Conservation (phyloP, 2,888 invertebrate genomes). For the Mycalesis mineus region DNA sequence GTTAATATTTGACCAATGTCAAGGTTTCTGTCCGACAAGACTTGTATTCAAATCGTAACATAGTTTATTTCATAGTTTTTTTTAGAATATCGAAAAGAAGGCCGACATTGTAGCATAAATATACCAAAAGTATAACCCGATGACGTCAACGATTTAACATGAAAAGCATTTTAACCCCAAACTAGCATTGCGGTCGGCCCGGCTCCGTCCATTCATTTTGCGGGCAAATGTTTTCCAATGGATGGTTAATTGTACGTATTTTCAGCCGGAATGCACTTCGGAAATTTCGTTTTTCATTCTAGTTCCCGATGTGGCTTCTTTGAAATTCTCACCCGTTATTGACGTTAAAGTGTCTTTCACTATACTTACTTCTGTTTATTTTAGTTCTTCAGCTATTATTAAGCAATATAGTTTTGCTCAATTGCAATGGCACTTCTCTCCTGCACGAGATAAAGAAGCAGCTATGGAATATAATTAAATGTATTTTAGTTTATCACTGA, state of each 20-base stretch:
- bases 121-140: slow-evolving; percentile 9
- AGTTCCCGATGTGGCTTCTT: background rate
- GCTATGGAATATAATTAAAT: too few relatives aligned
- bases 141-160: slow-evolving; percentile 41
- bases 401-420: background rate
- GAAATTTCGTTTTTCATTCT: slow-evolving; percentile 3
- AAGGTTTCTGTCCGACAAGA: too few relatives aligned
- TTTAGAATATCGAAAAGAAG: too few relatives aligned
- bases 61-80: too few relatives aligned
- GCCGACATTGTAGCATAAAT: background rate
- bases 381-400: background rate
- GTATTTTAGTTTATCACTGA: too few relatives aligned
- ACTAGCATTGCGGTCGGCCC: slow-evolving; percentile 45
- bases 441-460: too few relatives aligned
- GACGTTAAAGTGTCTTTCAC: background rate
- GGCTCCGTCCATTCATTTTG: slow-evolving; percentile 10
- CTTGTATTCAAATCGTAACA: too few relatives aligned
- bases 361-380: background rate
- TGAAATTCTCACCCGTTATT: background rate
- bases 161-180: slow-evolving; percentile 68
- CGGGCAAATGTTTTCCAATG: slow-evolving; percentile 20
- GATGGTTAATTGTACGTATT: slow-evolving; percentile 26
- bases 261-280: slow-evolving; percentile 4
- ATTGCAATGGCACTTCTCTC: too few relatives aligned
- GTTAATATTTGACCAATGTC: too few relatives aligned